Evolutionary conservation across 1,140 invertebrate genomes (phyloP), one percentile per base, ranked within the genome.

Genomic region (Rhyacophila brunnea): DNA sequence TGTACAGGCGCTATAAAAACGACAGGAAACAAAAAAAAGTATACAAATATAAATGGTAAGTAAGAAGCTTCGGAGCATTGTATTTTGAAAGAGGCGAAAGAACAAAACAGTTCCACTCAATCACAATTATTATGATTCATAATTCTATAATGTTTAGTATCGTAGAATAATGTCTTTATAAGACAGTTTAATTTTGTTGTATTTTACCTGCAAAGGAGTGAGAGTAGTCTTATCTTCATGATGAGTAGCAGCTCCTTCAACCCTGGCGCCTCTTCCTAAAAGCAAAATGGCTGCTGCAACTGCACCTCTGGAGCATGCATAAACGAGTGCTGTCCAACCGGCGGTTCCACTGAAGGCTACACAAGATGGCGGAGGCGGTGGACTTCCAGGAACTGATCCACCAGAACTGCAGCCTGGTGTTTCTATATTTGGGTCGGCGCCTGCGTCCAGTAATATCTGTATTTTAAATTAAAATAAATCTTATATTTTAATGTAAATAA

Each of bases 221-320:
- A 93, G 81, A 0, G 92, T 94, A 63, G 86, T 89, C 58, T 90
- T 90, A 60, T 93, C 91, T 68, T 93, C 91, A 53, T 87, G 87
- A 1, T 87, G 68, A 7, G 86, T 81, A 0, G 90, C 91, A 0
- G 91, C 91, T 6, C 91, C 92, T 75, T 95, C 92, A 0, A 93
- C 91, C 48, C 85, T 80, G n/a, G 89, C 91, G 1, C 91, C 90
- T 14, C 87, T 81, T 61, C 91, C 89, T 13, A 94, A 69, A 6
- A 92, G 71, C 55, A 89, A 78, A 47, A 83, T 78, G 0, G 85
- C 85, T 19, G 83, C 81, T 13, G 75, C 72, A 5, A 72, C 65
- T 47, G 85, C 77, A 4, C 79, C 79, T 42, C 72, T 73, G 2
- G 74, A 71, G 56, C 74, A 75, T 18, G 79, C 75, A 67, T 79